These are phyloP conservation scores for Hydrocynus forskahlii DNA, from an alignment of 2,797 vertebrate species.

Conservation along the genomic window DNA sequence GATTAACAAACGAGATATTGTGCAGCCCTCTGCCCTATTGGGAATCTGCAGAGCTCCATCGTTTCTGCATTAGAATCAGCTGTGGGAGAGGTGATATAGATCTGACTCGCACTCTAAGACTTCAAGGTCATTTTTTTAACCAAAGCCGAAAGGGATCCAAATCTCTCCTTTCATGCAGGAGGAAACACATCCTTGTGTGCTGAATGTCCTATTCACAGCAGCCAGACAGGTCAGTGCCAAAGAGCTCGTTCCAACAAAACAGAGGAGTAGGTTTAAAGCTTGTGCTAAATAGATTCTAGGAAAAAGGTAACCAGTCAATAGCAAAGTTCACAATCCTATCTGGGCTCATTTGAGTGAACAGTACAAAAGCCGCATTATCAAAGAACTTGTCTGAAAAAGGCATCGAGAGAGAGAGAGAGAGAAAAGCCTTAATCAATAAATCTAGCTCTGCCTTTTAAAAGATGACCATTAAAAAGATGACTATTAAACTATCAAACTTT, in stretches of 20 bases:
- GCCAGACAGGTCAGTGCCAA: not conserved
- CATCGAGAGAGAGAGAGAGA: not conserved
- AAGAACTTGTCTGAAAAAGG: not conserved
- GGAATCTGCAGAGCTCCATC: not conserved
- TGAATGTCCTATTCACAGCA: constrained; percentile 23
- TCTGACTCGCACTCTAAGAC: constrained; percentile 50
- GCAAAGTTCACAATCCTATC: not conserved
- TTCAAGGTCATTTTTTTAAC: constrained; percentile 65
- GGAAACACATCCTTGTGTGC: constrained; percentile 8
- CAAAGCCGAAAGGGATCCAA: not conserved
- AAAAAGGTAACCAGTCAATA: not conserved
- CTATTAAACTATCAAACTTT: not conserved
- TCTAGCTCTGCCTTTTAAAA: not conserved
- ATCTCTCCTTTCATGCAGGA: not conserved
- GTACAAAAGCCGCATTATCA: not conserved
- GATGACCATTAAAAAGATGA: not conserved
- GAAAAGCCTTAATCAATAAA: not conserved
- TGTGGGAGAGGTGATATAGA: constrained; percentile 48
- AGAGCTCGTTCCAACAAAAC: not conserved
- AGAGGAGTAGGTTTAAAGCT: not conserved
- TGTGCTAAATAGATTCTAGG: not conserved
- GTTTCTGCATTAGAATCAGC: constrained; percentile 46
- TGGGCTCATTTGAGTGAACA: not conserved
- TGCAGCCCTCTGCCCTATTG: not conserved
- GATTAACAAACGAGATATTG: not conserved